Base-by-base conservation (phyloP, 2,888 invertebrate genomes). In the Leptinotarsa rubiginosa region DNA sequence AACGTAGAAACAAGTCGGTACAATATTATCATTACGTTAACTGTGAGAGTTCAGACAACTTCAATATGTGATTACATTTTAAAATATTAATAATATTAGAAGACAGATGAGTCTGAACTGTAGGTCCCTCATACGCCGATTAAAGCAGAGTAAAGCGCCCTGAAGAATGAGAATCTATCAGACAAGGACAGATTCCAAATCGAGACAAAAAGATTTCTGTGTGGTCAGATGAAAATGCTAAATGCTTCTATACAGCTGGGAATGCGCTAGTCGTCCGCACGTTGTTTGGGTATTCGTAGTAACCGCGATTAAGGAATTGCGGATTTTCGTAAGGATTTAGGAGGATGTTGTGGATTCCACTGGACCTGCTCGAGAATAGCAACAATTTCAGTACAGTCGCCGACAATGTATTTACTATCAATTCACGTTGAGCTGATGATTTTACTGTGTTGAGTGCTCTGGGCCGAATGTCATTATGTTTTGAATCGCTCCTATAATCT, bases 211-310 rank as follows among this genome's bases (percentile, higher is more conserved):
- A 65, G 52, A 0, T 18, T 64, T 52, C 18, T 52, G 70, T 65
- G 65, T 65, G 70, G 70, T 18, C 71, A 47, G 54, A 47, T 50
- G 47, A 31, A 65, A 65, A 65, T 31, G 25, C 62, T 25, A 31
- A 62, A 62, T 62, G 25, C 59, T 67, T 62, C 67, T 50, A 62
- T 62, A 62, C 64, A 16, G 49, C 64, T 49, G 16, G 20, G 59
- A 66, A 72, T 52, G 72, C 64, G 72, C 67, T 73, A 54, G 65
- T 68, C 65, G 72, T 73, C 64, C 31, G 50, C 52, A 47, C 47
- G 65, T 66, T 62, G 64, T 69, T 47, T 54, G 65, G 62, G 67
- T 3, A 13, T 20, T 67, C 20, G 31, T 7, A 31, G 25, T 47
- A 18, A 50, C 72, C 50, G 50, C 64, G 68, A 64, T 65, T 54